Conservation (phyloP, 1,140 invertebrate genomes). For the Mya arenaria region DNA sequence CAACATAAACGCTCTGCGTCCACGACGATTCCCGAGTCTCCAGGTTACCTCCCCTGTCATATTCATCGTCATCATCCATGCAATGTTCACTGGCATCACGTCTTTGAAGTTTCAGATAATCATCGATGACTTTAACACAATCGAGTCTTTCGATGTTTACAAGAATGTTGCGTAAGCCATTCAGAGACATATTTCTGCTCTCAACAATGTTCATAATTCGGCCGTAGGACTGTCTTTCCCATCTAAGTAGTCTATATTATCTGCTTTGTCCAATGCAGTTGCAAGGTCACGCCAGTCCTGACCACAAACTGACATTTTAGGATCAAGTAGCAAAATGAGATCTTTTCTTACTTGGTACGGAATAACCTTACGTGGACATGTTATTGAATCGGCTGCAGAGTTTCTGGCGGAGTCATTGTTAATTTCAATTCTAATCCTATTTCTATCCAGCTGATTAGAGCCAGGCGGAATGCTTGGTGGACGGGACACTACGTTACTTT, state of each 20-base stretch:
- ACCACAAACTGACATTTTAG: conserved; percentile 27
- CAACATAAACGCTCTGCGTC: background rate
- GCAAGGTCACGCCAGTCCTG: conserved; percentile 56
- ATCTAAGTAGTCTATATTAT: conserved; percentile 42
- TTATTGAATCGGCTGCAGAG: background rate
- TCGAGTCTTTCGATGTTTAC: background rate
- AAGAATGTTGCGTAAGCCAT: conserved; percentile 16
- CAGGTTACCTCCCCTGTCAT: background rate
- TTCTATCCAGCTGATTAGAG: background rate
- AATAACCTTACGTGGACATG: background rate
- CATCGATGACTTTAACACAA: background rate
- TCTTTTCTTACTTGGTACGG: background rate
- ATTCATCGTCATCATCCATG: background rate
- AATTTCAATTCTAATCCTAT: background rate
- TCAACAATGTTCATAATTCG: conserved; percentile 26
- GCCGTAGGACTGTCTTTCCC: conserved; percentile 17
- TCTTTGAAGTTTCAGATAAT: background rate
- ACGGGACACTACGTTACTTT: background rate
- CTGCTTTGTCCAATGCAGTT: conserved; percentile 7
- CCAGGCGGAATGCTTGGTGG: background rate
- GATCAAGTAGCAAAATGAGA: conserved; percentile 41
- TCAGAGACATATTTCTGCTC: conserved; percentile 13
- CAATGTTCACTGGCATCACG: background rate
- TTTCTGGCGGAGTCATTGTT: background rate
- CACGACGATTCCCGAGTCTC: background rate